Base-by-base conservation (phyloP, 2,888 invertebrate species). In the Ephialtes manifestator region DNA sequence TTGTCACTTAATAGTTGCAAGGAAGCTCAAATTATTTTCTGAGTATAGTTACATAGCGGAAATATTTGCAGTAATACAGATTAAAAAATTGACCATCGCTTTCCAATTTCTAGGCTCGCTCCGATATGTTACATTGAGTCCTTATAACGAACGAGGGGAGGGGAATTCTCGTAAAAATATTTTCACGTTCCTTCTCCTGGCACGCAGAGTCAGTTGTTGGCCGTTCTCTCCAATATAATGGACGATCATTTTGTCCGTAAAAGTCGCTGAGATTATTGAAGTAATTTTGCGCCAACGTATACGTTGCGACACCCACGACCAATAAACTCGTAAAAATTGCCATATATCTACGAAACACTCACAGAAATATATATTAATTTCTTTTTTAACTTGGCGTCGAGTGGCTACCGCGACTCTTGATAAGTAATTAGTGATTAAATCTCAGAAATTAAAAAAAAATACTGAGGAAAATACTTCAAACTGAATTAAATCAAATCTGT, bases 271-370 rank as follows among this genome's bases (percentile, higher is more conserved):
- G 72, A 76, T 81, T 76, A 76, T 81, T 51, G 24, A 70, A 76
- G 81, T 71, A 76, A 81, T 81, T 76, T 76, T 13, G 81, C 74
- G 35, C 18, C 53, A 58, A 53, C 8, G 39, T 18, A 39, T 15
- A 68, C 39, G 70, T 81, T 81, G 51, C 81, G 70, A 81, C 70
- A 81, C 53, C 63, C 75, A 53, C 81, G 76, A 55, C 10, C 51
- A 51, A 48, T 20, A 24, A 53, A 60, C 55, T 60, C 24, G 20
- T 13, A n/a, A 39, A 24, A 48, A 71, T 35, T 68, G 58, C 13
- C 55, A 3, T 51, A 3, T 51, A n/a, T 13, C 13, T 20, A 15
- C 35, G 18, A 20, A n/a, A 60, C 39, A 28, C 13, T 28, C 35
- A 24, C 20, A 31, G 39, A 81, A 76, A 53, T 43, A 53, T 60